These are phyloP conservation scores for Tychaedon coryphoeus DNA, from an alignment of 2,113 vertebrate genomes.

Conservation along the genomic window DNA sequence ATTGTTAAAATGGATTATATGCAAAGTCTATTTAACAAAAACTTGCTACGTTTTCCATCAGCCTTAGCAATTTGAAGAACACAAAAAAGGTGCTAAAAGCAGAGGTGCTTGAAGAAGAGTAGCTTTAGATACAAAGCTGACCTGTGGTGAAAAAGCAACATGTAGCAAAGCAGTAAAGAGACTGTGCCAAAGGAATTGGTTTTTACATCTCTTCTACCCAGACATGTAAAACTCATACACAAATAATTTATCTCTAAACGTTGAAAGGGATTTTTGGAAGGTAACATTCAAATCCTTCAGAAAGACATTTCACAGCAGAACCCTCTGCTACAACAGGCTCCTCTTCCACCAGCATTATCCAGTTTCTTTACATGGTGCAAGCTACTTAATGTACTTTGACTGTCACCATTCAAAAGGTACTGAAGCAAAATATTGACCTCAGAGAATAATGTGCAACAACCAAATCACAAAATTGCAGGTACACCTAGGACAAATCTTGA, in stretches of 20 bases:
- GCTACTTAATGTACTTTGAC: neutral
- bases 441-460: neutral
- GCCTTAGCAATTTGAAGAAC: neutral
- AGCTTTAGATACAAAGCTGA: neutral
- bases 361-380: neutral
- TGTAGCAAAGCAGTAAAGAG: neutral
- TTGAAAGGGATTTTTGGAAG: neutral
- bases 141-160: neutral
- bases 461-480: neutral
- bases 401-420: neutral
- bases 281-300: neutral
- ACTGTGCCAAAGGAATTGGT: neutral
- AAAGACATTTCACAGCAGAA: neutral
- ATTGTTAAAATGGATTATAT: neutral
- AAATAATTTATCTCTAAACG: neutral
- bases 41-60: neutral
- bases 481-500: neutral
- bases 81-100: neutral
- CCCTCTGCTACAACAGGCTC: neutral
- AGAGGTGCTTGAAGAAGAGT: neutral
- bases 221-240: neutral
- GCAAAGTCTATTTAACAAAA: rapidly evolving
- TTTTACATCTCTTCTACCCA: neutral
- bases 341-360: neutral
- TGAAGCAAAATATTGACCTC: neutral